These are phyloP conservation scores for Hypolimnas misippus DNA, from an alignment of 2,888 invertebrate genomes.

Conservation along the genomic window DNA sequence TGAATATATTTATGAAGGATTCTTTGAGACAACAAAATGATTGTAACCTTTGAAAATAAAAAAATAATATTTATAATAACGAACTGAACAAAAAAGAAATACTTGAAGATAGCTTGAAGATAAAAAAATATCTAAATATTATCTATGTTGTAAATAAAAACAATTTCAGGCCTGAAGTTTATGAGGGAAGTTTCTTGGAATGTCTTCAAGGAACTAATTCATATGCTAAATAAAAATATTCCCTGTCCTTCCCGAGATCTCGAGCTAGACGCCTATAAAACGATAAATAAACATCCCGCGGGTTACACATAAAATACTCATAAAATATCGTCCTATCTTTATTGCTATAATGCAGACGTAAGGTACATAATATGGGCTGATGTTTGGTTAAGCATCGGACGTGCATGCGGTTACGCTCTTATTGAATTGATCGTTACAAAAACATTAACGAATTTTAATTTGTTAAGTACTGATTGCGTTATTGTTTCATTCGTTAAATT, in stretches of 20 bases:
- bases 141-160: background rate
- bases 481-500: too few relatives aligned
- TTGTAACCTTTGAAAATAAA: too few relatives aligned
- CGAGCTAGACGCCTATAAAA: constrained; percentile 33
- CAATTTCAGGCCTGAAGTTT: constrained; percentile 10
- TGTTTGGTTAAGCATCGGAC: constrained; percentile 12
- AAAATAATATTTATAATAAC: too few relatives aligned
- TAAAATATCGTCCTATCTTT: constrained; percentile 39
- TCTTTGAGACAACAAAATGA: too few relatives aligned
- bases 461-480: too few relatives aligned
- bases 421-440: background rate
- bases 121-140: too few relatives aligned
- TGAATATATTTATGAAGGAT: too few relatives aligned
- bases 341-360: constrained; percentile 40
- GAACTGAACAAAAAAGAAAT: background rate
- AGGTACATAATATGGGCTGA: constrained; percentile 34
- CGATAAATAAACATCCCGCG: constrained; percentile 39
- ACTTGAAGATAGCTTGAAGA: background rate
- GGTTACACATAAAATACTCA: constrained; percentile 35
- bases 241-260: constrained; percentile 22
- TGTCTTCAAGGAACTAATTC: constrained; percentile 29
- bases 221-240: constrained; percentile 36
- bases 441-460: background rate
- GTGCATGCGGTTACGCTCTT: background rate
- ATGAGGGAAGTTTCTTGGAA: constrained; percentile 26